A percentile compares a stretch with the other conserved stretches of the same genome.
Evolutionary conservation across 2,888 invertebrate species (phyloP).

Genomic region (Drosophila formosana): DNA sequence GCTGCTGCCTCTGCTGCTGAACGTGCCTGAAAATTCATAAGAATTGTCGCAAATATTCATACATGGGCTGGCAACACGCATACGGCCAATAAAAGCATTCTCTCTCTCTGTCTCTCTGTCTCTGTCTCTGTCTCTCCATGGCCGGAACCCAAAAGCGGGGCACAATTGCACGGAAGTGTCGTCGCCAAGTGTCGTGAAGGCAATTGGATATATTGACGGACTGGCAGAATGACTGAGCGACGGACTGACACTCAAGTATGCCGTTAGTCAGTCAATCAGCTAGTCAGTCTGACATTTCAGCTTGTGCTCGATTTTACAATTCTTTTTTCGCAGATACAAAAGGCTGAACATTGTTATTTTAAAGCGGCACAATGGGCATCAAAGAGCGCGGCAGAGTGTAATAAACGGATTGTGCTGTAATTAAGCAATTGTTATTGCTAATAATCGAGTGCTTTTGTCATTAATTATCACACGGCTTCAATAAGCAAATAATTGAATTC

Average conservation of each 20-base stretch:
- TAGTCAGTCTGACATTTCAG: slow-evolving; percentile 18
- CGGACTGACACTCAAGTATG: slow-evolving; percentile 44
- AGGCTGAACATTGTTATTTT: slow-evolving; percentile 2
- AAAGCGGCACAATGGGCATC: slow-evolving; percentile 2
- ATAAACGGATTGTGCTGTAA: background rate
- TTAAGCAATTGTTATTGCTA: background rate
- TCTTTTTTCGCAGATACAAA: background rate
- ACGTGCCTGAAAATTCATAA: slow-evolving; percentile 78
- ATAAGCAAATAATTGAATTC: slow-evolving; percentile 14
- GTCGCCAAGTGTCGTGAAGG: slow-evolving; percentile 79
- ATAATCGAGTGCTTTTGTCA: background rate
- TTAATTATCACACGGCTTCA: background rate
- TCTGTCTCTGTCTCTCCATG: no score
- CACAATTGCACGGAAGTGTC: slow-evolving; percentile 81
- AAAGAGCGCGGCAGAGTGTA: background rate
- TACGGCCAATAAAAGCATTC: slow-evolving; percentile 74
- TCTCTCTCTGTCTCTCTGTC: no score
- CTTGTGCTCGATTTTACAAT: slow-evolving; percentile 15
- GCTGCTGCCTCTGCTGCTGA: background rate
- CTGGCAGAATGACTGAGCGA: slow-evolving; percentile 18
- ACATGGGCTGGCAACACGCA: slow-evolving; percentile 78
- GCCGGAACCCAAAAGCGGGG: slow-evolving; percentile 70
- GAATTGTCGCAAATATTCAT: slow-evolving; percentile 81
- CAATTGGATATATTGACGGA: slow-evolving; percentile 69
- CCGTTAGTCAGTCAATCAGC: slow-evolving; percentile 49